Evolutionary conservation across 53 echinoderm and acorn worm genomes (phyloP).

Genomic region (Hippasteria phrygiana): DNA sequence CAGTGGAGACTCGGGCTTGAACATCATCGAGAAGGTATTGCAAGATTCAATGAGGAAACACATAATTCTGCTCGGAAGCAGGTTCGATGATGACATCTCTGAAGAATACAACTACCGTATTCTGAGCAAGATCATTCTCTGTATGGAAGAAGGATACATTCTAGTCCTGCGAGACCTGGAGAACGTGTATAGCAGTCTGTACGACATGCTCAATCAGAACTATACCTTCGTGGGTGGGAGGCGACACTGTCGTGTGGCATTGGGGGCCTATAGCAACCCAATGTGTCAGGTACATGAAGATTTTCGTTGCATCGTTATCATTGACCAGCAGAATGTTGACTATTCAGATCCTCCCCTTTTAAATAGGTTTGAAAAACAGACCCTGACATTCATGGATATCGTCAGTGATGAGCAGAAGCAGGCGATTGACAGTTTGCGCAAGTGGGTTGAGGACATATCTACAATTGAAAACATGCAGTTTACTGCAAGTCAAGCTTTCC

Average conservation of each 20-base stretch:
- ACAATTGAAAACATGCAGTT: neutral
- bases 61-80: slow-evolving; percentile 60
- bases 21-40: slow-evolving; percentile 50
- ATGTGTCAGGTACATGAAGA: slow-evolving; percentile 66
- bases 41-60: neutral
- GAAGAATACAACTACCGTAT: slow-evolving; percentile 67
- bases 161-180: slow-evolving; percentile 62
- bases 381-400: slow-evolving; percentile 48
- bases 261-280: slow-evolving; percentile 67
- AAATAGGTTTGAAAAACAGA: slow-evolving; percentile 70
- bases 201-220: slow-evolving; percentile 72
- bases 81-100: slow-evolving; percentile 62
- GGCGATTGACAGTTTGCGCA: too few species aligned
- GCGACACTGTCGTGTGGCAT: slow-evolving; percentile 62
- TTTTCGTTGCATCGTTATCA: slow-evolving; percentile 66
- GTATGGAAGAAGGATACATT: slow-evolving; percentile 59
- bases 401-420: too few species aligned
- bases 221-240: slow-evolving; percentile 53
- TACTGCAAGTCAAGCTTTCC: too few species aligned
- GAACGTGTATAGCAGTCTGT: slow-evolving; percentile 61
- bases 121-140: slow-evolving; percentile 62
- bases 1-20: slow-evolving; percentile 62
- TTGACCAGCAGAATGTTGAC: slow-evolving; percentile 63
- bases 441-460: too few species aligned
- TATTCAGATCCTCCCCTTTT: slow-evolving; percentile 61